Evolutionary conservation across 2,113 vertebrate genomes (phyloP).

Genomic region (Chamaetylas fuelleborni): DNA sequence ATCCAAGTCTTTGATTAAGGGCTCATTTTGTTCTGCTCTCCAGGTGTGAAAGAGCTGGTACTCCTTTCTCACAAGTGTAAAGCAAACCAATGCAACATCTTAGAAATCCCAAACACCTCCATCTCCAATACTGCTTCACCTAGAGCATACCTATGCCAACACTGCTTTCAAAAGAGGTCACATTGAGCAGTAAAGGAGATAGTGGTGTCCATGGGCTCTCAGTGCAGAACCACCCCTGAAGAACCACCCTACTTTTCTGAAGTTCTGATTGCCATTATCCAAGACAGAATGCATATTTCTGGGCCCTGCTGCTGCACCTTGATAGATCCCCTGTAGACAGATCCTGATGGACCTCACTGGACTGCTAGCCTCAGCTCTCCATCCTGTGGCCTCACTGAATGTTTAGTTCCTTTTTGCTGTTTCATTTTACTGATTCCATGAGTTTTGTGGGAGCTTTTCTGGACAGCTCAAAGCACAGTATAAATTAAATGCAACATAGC

Average conservation of each 20-base stretch:
- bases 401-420: neutral
- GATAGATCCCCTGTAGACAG: neutral
- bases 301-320: neutral
- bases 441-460: neutral
- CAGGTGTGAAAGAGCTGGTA: neutral
- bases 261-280: neutral
- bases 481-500: constrained; percentile 6
- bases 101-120: neutral
- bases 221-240: neutral
- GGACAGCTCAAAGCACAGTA: neutral
- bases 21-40: neutral
- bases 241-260: neutral
- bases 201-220: neutral
- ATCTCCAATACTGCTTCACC: neutral
- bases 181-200: neutral
- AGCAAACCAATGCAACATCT: neutral
- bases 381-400: neutral
- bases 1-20: neutral
- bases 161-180: neutral
- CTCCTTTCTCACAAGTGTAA: neutral
- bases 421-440: neutral
- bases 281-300: neutral
- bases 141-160: neutral
- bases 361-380: neutral
- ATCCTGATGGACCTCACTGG: neutral